Evolutionary conservation across 2,888 invertebrate species (phyloP), one percentile per base, ranked within the genome.

Genomic region (Cosmia trapezina): DNA sequence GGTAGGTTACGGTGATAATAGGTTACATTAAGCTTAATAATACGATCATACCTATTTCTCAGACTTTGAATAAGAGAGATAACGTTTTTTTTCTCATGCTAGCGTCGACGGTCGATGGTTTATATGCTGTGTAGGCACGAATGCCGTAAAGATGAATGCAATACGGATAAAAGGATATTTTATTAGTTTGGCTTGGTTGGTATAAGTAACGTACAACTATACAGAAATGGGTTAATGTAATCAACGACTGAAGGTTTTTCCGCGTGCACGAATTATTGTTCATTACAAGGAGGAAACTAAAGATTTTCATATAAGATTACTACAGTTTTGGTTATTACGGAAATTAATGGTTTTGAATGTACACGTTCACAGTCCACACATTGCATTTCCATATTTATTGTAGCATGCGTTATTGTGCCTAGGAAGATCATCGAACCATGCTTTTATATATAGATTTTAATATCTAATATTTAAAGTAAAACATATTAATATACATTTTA

Each of bases 301-400:
- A 64, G 33, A 64, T 73, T 72, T 61, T 19, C 17, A 22, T 54
- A 66, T 61, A 71, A 72, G 41, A 80, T 80, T 67, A 73, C 57
- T 61, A 61, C 71, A 73, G 54, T 54, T 54, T 73, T 61, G 61
- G 54, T 76, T 74, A 72, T 78, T 54, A 41, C 28, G 47, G 51
- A 70, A 77, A 66, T 75, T 78, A 69, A 59, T 70, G 57, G 61
- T 68, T 60, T 67, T 63, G 53, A 74, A 81, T 68, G 49, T 80
- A 79, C 63, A 83, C 68, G 80, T 83, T 80, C 84, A 86, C 90
- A 89, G 90, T 90, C 86, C 90, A 90, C 90, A 90, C 90, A 90
- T 87, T 89, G 90, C 84, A 87, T 89, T 89, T 90, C 89, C 90
- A 83, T 80, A 79, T 79, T 67, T 80, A 79, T 79, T 67, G 68